A percentile compares a stretch with the other conserved stretches of the same genome.
These are phyloP conservation scores for Garrulus glandarius DNA, from an alignment of 2,797 vertebrate species.

Conservation along the genomic window DNA sequence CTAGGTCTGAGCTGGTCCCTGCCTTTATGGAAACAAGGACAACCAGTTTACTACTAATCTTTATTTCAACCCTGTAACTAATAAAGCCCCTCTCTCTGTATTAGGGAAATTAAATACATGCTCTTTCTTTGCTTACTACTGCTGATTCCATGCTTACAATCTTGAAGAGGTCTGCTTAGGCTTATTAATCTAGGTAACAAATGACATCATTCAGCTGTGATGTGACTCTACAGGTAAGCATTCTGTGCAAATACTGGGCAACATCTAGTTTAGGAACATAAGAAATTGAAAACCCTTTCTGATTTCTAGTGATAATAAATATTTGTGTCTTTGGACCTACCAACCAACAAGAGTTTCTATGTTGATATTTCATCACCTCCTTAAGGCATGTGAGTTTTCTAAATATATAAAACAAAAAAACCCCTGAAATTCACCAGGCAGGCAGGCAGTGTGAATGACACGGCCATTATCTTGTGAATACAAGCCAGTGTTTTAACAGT, in stretches of 20 bases:
- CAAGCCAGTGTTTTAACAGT: background rate
- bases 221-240: background rate
- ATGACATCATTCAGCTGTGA: background rate
- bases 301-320: background rate
- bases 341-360: background rate
- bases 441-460: background rate
- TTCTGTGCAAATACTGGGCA: background rate
- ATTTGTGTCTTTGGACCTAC: background rate
- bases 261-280: background rate
- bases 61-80: background rate
- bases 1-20: background rate
- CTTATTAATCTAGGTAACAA: background rate
- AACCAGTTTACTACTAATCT: background rate
- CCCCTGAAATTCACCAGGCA: background rate
- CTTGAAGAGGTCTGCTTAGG: background rate
- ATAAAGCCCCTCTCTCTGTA: background rate
- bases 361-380: background rate
- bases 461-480: background rate
- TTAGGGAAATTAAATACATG: background rate
- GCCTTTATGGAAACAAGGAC: background rate
- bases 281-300: background rate
- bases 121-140: background rate
- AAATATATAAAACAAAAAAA: background rate
- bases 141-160: background rate
- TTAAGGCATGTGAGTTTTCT: background rate